These are phyloP conservation scores for Pteromalus puparum DNA, from an alignment of 1,140 invertebrate species.

Conservation along the genomic window DNA sequence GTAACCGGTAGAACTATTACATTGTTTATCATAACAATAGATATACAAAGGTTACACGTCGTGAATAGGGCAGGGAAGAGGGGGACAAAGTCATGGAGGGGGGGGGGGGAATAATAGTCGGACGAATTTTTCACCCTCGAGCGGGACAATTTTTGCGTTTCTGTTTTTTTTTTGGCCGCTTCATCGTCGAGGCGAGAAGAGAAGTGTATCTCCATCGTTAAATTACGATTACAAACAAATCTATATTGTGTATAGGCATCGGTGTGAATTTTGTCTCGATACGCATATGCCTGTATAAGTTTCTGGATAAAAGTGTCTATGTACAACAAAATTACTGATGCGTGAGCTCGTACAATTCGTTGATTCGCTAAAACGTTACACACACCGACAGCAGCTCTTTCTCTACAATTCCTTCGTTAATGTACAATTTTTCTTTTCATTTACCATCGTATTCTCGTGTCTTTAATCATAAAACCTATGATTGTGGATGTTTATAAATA, in stretches of 20 bases:
- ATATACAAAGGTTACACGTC: conserved; percentile 65
- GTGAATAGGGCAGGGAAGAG: conserved; percentile 39
- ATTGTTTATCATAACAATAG: conserved; percentile 68
- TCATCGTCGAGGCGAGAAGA: not conserved
- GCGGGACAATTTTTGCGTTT: conserved; percentile 1
- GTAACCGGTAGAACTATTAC: conserved; percentile 64
- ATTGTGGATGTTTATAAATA: not conserved
- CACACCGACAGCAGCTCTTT: conserved; percentile 9
- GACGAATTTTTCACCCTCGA: conserved; percentile 40
- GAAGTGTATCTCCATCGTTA: not conserved
- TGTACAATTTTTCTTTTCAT: conserved; percentile 16
- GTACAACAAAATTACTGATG: conserved; percentile 5
- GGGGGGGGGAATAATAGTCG: conserved; percentile 22
- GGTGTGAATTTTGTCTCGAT: not conserved
- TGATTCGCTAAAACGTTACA: conserved; percentile 49
- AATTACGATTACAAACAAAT: not conserved
- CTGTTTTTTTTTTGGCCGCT: not conserved
- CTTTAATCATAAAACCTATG: conserved; percentile 28
- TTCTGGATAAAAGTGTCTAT: not conserved
- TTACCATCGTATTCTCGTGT: not conserved
- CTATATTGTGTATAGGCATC: not conserved
- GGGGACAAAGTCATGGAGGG: conserved; percentile 21
- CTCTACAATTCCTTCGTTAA: conserved; percentile 13
- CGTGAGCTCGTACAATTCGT: conserved; percentile 24
- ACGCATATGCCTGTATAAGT: not conserved